Percentiles rank a stretch among this genome's conserved stretches.
These are phyloP conservation scores for Megalops cyprinoides DNA, from an alignment of 2,797 vertebrate species.

Conservation along the genomic window DNA sequence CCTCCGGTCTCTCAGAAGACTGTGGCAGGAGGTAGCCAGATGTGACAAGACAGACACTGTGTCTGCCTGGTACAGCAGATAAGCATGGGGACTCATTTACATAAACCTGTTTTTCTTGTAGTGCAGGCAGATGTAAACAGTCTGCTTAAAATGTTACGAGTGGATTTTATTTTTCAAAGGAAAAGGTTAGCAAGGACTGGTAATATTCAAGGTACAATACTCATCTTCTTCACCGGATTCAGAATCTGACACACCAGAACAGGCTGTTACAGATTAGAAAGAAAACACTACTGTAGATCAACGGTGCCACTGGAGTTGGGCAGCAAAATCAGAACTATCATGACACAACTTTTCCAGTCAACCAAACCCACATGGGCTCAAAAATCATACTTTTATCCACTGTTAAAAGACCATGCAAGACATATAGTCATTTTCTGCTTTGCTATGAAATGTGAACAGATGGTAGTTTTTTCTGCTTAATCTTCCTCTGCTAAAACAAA, in stretches of 20 bases:
- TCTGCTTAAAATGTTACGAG: background rate
- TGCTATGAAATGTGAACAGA: background rate
- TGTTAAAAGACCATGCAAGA: too few relatives aligned
- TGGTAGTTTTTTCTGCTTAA: background rate
- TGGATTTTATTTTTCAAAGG: background rate
- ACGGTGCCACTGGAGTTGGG: background rate
- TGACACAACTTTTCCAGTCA: background rate
- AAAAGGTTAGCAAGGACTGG: background rate
- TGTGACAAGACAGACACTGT: background rate
- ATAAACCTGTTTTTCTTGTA: background rate
- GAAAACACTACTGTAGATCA: background rate
- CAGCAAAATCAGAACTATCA: background rate
- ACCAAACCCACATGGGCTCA: background rate
- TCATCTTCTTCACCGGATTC: background rate
- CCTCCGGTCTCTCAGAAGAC: too few relatives aligned
- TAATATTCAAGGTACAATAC: background rate
- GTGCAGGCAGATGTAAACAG: background rate
- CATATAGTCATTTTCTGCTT: background rate
- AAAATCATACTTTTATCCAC: background rate
- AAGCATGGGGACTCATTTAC: constrained; percentile 11
- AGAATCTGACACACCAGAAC: background rate
- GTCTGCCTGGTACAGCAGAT: background rate
- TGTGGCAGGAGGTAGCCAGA: too few relatives aligned
- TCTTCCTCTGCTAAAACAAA: background rate
- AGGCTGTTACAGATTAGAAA: background rate